A percentile compares a stretch with the other conserved stretches of the same genome.
These are phyloP conservation scores for Hofmannophila pseudospretella DNA, from an alignment of 2,888 invertebrate genomes.

Conservation along the genomic window DNA sequence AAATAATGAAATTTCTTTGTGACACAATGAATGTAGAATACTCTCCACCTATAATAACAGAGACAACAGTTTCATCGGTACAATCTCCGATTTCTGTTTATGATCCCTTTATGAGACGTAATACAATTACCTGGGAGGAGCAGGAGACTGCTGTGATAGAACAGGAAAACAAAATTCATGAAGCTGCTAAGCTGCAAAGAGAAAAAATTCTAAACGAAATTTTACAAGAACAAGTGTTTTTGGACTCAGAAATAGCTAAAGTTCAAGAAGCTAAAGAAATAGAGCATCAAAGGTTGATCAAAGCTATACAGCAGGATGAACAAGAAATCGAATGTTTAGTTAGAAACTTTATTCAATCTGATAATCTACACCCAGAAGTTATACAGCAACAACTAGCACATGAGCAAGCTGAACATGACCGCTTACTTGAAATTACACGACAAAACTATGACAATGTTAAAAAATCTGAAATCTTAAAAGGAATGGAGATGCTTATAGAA, in stretches of 20 bases:
- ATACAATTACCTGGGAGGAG: conserved; percentile 73
- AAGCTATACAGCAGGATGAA: conserved; percentile 81
- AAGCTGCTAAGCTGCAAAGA: conserved; percentile 79
- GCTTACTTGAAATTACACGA: conserved; percentile 78
- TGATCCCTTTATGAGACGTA: conserved; percentile 50
- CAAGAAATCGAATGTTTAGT: conserved; percentile 80
- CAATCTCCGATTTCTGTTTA: conserved; percentile 44
- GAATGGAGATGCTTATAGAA: conserved; percentile 83
- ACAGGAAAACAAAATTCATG: conserved; percentile 82
- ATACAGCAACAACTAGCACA: conserved; percentile 80
- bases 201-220: conserved; percentile 76
- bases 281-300: conserved; percentile 78
- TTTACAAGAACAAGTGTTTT: conserved; percentile 79
- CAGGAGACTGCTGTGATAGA: conserved; percentile 80
- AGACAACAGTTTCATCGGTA: conserved; percentile 39
- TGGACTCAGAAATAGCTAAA: conserved; percentile 82
- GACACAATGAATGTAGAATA: conserved; percentile 68
- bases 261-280: conserved; percentile 82
- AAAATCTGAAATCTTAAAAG: conserved; percentile 82
- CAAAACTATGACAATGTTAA: conserved; percentile 78
- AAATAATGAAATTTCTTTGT: conserved; percentile 82
- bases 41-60: conserved; percentile 48
- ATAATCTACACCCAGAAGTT: conserved; percentile 77
- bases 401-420: conserved; percentile 82
- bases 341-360: conserved; percentile 79